phyloP scores from a whole-genome alignment of 30 jellyfish, hydroid and myxozoan species.

The Turritopsis dohrnii region DNA sequence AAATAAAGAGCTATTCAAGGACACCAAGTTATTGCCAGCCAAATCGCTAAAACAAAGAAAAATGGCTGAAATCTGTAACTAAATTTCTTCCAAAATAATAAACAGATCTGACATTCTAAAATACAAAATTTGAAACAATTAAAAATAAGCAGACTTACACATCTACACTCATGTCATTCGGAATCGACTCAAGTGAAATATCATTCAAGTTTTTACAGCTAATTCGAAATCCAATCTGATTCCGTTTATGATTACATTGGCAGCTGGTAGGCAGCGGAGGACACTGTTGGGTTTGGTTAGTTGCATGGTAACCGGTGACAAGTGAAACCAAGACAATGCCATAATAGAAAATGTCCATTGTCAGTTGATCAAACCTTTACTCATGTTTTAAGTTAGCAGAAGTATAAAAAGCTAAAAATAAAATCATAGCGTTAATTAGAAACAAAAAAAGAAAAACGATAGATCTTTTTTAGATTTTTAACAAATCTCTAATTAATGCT shows the following conservation, averaged over 20 bases:
- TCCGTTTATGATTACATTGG: not conserved
- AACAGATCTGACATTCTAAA: no score
- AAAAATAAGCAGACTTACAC: not conserved
- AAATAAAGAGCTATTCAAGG: not conserved
- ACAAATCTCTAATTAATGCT: no score
- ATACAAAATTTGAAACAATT: no score
- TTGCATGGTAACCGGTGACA: not conserved
- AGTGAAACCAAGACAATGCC: not conserved
- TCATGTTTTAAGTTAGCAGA: not conserved
- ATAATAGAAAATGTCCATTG: not conserved
- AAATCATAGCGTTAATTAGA: not conserved
- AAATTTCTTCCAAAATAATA: no score
- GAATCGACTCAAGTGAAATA: not conserved
- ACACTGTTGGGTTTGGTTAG: not conserved
- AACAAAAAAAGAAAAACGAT: no score
- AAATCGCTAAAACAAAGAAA: not conserved
- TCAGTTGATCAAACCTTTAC: not conserved
- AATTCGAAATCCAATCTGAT: not conserved
- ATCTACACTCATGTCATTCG: not conserved
- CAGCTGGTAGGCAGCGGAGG: not conserved
- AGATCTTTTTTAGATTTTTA: not conserved
- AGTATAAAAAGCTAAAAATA: not conserved
- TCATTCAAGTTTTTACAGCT: not conserved
- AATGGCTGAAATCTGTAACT: not conserved
- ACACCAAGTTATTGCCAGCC: not conserved